Conservation (phyloP, 2,888 invertebrate species). For the Strigamia crassipes region DNA sequence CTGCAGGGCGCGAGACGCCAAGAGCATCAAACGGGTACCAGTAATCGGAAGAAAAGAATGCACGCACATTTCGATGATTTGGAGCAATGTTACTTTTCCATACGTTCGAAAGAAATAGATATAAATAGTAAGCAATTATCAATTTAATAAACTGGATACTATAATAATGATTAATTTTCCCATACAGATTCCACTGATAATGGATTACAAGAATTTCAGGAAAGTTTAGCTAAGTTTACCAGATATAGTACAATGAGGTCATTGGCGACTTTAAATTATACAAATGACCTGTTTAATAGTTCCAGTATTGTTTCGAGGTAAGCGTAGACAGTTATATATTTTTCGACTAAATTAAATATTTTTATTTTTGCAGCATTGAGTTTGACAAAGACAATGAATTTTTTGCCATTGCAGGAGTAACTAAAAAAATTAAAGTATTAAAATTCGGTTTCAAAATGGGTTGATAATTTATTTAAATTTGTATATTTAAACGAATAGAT, state of each 20-base stretch:
- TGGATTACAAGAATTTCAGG: conserved; percentile 69
- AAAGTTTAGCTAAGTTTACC: conserved; percentile 84
- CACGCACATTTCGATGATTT: conserved; percentile 87
- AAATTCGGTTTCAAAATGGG: not conserved
- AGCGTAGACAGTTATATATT: not conserved
- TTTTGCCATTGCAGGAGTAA: conserved; percentile 94
- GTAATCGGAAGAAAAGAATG: conserved; percentile 74
- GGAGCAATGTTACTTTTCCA: conserved; percentile 81
- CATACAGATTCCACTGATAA: conserved; percentile 47
- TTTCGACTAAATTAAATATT: not conserved
- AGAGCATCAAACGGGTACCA: conserved; percentile 63
- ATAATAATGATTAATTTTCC: not conserved
- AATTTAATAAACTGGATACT: not conserved
- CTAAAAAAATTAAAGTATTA: conserved; percentile 83
- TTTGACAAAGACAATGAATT: conserved; percentile 95
- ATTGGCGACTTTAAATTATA: conserved; percentile 85
- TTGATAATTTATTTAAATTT: not conserved
- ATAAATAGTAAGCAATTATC: not conserved
- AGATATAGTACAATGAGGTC: conserved; percentile 76
- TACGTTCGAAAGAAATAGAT: conserved; percentile 73
- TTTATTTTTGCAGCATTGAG: conserved; percentile 72
- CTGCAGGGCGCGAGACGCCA: conserved; percentile 55
- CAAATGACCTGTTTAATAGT: conserved; percentile 79
- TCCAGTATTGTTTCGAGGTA: conserved; percentile 63
- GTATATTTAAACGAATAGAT: conserved; percentile 54